phyloP scores from a whole-genome alignment of 2,113 vertebrate genomes.

The Bambusicola thoracicus region DNA sequence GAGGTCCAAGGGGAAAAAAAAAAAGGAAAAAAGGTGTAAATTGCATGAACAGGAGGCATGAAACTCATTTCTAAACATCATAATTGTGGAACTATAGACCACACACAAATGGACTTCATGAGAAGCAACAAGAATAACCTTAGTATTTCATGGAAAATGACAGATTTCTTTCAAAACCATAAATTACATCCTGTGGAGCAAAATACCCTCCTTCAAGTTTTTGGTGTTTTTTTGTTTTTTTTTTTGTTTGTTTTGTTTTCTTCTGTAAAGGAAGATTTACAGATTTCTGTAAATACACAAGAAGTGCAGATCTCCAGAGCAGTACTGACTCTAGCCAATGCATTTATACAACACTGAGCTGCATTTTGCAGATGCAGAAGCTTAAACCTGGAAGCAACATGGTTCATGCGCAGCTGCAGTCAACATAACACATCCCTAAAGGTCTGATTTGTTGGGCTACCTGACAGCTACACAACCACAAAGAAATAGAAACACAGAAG shows the following conservation, averaged over 20 bases:
- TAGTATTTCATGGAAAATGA: not conserved
- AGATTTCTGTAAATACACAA: not conserved
- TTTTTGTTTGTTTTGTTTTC: not conserved
- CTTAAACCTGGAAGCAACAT: not conserved
- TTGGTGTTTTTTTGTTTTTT: no score
- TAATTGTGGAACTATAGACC: not conserved
- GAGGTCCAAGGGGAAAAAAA: not conserved
- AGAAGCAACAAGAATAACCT: not conserved
- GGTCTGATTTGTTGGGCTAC: not conserved
- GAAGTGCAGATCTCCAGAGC: not conserved
- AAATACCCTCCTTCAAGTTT: not conserved
- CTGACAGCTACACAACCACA: not conserved
- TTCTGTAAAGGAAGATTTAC: not conserved
- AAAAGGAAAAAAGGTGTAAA: not conserved
- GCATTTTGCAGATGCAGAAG: not conserved
- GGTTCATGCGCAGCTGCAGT: not conserved
- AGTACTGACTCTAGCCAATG: not conserved
- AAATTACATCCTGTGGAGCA: not conserved
- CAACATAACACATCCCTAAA: not conserved
- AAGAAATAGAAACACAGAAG: not conserved
- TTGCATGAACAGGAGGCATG: not conserved
- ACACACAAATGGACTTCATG: not conserved
- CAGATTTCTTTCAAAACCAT: not conserved
- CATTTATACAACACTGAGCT: not conserved
- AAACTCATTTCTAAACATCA: slow-evolving; percentile 15